Evolutionary conservation across 2,888 invertebrate genomes (phyloP), one percentile per base, ranked within the genome.

Genomic region (Yponomeuta plumbellus): DNA sequence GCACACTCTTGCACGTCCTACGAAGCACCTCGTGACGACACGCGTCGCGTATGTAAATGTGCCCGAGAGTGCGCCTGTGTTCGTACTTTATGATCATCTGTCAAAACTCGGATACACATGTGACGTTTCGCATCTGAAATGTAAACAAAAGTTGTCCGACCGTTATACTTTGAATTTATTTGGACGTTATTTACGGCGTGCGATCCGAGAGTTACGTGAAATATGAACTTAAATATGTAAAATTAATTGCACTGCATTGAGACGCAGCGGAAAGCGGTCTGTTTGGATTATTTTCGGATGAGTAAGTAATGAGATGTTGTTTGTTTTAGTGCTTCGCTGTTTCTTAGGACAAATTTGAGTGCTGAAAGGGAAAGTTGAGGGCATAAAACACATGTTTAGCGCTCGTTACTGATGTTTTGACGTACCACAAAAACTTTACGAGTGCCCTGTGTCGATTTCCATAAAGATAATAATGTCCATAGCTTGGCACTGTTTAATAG

Each of bases 61-160:
- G 44, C 17, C 8, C 44, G 4, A 17, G 76, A 75, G 74, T 81
- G 81, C 86, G 85, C 73, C 76, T 80, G 86, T 88, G 86, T 87
- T 83, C 71, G 81, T 84, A 80, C 81, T 82, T 81, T 88, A 87
- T 85, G 85, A 88, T 83, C 85, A 85, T 83, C 88, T 90, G 91
- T 90, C 91, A 90, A 89, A 89, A 86, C 84, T 83, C 80, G 78
- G 81, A 77, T 83, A 86, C 91, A 83, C 91, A 83, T 89, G 87
- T 86, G 91, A 89, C 91, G 87, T 90, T 91, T 86, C 77, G 85
- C 72, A 70, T 79, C 85, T 85, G 85, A 85, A 87, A 85, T 87
- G 91, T 91, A 91, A 91, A 91, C 91, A 91, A 90, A 87, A 85
- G 80, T 69, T 69, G 70, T 86, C 81, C 78, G 70, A 70, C 71